phyloP scores from a whole-genome alignment of 2,888 invertebrate species.

The Pheosia tremula region DNA sequence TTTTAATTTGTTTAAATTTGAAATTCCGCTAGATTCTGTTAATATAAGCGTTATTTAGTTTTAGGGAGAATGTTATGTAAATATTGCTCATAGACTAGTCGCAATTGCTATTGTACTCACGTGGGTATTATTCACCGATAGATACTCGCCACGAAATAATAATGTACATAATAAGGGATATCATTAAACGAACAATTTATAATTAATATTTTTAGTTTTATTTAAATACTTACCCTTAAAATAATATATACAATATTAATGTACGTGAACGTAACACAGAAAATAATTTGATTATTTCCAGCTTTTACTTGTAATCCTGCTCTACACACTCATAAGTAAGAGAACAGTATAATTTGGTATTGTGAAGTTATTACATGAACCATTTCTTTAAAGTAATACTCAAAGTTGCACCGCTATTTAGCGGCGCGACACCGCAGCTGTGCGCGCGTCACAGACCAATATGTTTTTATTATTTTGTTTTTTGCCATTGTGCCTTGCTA shows the following conservation, averaged over 20 bases:
- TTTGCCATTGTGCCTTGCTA: no score
- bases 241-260: neutral
- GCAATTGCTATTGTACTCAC: conserved; percentile 36
- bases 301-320: no score
- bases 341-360: no score
- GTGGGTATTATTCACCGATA: conserved; percentile 39
- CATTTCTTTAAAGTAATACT: no score
- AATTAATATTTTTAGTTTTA: conserved; percentile 48
- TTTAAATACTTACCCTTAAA: conserved; percentile 9
- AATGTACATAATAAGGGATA: conserved; percentile 64
- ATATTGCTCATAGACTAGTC: conserved; percentile 55
- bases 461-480: no score
- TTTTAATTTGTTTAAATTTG: neutral
- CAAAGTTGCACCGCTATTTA: no score
- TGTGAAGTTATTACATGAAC: no score
- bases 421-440: no score
- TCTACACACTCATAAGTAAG: no score
- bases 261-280: no score
- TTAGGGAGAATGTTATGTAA: conserved; percentile 76
- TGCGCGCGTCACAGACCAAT: no score
- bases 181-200: conserved; percentile 72
- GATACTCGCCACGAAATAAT: conserved; percentile 38
- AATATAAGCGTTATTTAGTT: conserved; percentile 80
- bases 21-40: conserved; percentile 34
- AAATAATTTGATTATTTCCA: no score